Evolutionary conservation across 2,113 vertebrate genomes (phyloP), one percentile per base, ranked within the genome.

Genomic region (Struthidea cinerea): DNA sequence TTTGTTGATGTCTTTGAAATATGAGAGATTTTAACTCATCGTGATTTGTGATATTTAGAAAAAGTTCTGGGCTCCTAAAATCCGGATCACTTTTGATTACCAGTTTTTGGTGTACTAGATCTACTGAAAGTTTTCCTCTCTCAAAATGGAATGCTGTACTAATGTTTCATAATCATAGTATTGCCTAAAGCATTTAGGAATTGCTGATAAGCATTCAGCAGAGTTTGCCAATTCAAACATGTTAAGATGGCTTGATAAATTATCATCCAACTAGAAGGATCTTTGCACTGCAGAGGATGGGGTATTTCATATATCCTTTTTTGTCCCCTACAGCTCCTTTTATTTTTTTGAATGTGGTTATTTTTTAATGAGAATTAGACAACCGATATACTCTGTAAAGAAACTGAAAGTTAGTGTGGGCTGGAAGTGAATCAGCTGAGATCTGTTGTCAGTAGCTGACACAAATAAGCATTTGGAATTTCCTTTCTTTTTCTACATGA

Each of bases 1-100:
- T 80, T 94, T 92, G 75, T 78, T 49, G 52, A 21, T 82, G 35
- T 20, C 49, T 89, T 75, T 87, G 94, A 94, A 95, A 85, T 65
- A 35, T 0, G 17, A 57, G 53, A 57, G 42, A 74, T 70, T 86
- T 85, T 65, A 90, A 74, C 39, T 93, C 7, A 0, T 80, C 1
- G 0, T 20, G 20, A 67, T 50, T 91, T 90, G 11, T 26, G 63
- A 50, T 80, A 63, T 65, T 91, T 93, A 63, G 74, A 79, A 57
- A 46, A 39, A 52, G 19, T 21, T 9, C 75, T 23, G 23, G 56
- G 41, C 47, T 94, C 14, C 5, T 64, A 10, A 61, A 56, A 39
- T 23, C 64, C 4, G 0, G 22, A 22, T 84, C 24, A 13, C 30
- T 78, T 93, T 61, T 49, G 39, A 32, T 92, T 42, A 23, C 46